A percentile compares a stretch with the other conserved stretches of the same genome.
Evolutionary conservation across 2,888 invertebrate species (phyloP).

Genomic region (Leucophenga maculata): DNA sequence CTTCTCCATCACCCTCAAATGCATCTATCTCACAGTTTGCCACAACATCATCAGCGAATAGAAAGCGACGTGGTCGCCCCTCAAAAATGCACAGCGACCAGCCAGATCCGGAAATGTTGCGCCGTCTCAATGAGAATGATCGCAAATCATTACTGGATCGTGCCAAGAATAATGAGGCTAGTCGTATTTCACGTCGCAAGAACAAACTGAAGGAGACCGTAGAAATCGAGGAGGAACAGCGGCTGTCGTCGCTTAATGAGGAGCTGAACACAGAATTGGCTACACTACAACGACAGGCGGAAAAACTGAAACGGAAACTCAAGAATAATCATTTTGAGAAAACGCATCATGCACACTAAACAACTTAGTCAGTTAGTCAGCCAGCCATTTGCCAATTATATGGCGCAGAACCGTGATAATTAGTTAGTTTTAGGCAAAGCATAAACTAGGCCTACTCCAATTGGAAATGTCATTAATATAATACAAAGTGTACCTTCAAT

Average conservation of each 20-base stretch:
- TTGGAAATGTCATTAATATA: slow-evolving; percentile 1
- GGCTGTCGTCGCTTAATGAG: slow-evolving; percentile 32
- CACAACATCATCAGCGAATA: slow-evolving; percentile 25
- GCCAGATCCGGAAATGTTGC: slow-evolving; percentile 58
- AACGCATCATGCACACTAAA: neutral
- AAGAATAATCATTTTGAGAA: neutral
- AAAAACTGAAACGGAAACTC: slow-evolving; percentile 1
- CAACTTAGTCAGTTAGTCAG: neutral
- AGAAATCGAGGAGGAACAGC: slow-evolving; percentile 50
- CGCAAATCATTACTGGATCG: slow-evolving; percentile 62
- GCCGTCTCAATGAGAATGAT: slow-evolving; percentile 53
- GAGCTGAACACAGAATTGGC: slow-evolving; percentile 27
- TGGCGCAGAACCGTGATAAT: neutral
- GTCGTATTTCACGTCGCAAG: slow-evolving; percentile 66
- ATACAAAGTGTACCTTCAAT: slow-evolving; percentile 8
- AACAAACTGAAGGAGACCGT: slow-evolving; percentile 63
- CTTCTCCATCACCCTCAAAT: slow-evolving; percentile 56
- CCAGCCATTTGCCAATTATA: neutral
- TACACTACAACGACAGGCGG: neutral
- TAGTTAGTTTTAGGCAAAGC: neutral
- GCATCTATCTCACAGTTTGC: slow-evolving; percentile 49
- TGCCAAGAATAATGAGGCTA: slow-evolving; percentile 69
- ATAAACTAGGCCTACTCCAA: too few species aligned
- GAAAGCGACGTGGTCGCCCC: slow-evolving; percentile 61
- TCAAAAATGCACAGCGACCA: slow-evolving; percentile 68